Evolutionary conservation across 2,113 vertebrate genomes (phyloP).

Genomic region (Pollimyrus isidori): DNA sequence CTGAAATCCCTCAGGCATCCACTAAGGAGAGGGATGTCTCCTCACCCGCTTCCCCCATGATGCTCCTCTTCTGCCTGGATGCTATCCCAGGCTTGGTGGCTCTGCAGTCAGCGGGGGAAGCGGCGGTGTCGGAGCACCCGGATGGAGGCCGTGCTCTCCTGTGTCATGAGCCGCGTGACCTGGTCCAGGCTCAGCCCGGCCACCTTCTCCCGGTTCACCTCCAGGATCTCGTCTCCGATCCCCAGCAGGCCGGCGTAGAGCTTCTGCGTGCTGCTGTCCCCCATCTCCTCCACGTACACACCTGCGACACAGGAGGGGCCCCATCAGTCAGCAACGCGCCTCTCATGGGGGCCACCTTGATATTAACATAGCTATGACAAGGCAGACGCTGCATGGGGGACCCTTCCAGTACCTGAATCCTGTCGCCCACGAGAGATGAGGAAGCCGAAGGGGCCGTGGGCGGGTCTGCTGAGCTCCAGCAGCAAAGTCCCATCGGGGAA

Average conservation of each 20-base stretch:
- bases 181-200: slow-evolving; percentile 71
- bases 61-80: neutral
- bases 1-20: neutral
- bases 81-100: neutral
- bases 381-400: neutral
- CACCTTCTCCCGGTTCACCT: slow-evolving; percentile 79
- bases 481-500: slow-evolving; percentile 81
- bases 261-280: slow-evolving; percentile 65
- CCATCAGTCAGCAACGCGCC: neutral
- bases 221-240: slow-evolving; percentile 84
- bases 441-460: slow-evolving; percentile 76
- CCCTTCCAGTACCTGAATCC: slow-evolving; percentile 69
- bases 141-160: slow-evolving; percentile 62
- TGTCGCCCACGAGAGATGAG: slow-evolving; percentile 75
- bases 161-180: slow-evolving; percentile 68
- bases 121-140: slow-evolving; percentile 73
- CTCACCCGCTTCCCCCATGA: neutral
- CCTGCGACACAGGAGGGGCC: slow-evolving; percentile 52
- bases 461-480: slow-evolving; percentile 72
- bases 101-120: slow-evolving; percentile 49
- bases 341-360: neutral
- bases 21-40: neutral
- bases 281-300: slow-evolving; percentile 84
- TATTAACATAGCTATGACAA: neutral
- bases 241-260: slow-evolving; percentile 77